phyloP scores from a whole-genome alignment of 2,888 invertebrate genomes.

The Cheilosia urbana region DNA sequence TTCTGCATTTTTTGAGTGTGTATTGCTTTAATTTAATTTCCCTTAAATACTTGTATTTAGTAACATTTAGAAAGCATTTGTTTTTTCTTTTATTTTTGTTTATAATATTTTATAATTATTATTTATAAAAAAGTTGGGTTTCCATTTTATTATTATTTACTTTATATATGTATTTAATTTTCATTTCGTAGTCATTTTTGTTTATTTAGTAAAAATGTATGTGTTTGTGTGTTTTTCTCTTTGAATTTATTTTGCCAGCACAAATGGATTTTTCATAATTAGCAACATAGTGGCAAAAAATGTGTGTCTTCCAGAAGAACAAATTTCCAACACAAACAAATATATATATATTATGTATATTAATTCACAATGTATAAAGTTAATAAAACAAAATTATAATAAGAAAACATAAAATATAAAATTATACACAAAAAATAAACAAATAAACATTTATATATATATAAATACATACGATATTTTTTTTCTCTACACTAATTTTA shows the following conservation, averaged over 20 bases:
- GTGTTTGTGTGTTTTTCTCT: constrained; percentile 36
- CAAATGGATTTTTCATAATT: constrained; percentile 51
- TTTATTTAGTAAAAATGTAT: constrained; percentile 57
- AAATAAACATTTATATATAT: constrained; percentile 67
- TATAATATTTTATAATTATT: constrained; percentile 71
- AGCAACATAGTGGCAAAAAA: constrained; percentile 65
- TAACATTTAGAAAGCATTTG: constrained; percentile 78
- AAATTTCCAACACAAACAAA: constrained; percentile 53
- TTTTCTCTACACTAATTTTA: constrained; percentile 65
- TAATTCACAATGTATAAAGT: constrained; percentile 53
- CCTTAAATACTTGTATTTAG: constrained; percentile 75
- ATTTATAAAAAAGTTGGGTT: constrained; percentile 70
- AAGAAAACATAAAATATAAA: constrained; percentile 53
- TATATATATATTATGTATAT: constrained; percentile 28
- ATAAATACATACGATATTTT: constrained; percentile 69
- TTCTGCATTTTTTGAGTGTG: not conserved
- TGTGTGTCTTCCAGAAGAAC: constrained; percentile 61
- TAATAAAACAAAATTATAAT: constrained; percentile 13
- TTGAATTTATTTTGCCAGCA: constrained; percentile 56
- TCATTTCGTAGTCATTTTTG: constrained; percentile 66
- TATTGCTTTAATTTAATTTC: constrained; percentile 48
- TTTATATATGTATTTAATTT: constrained; percentile 22
- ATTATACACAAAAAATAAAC: constrained; percentile 68
- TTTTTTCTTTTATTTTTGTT: constrained; percentile 50
- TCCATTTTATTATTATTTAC: constrained; percentile 21